phyloP scores from a whole-genome alignment of 1,140 invertebrate genomes.

The Apis dorsata region DNA sequence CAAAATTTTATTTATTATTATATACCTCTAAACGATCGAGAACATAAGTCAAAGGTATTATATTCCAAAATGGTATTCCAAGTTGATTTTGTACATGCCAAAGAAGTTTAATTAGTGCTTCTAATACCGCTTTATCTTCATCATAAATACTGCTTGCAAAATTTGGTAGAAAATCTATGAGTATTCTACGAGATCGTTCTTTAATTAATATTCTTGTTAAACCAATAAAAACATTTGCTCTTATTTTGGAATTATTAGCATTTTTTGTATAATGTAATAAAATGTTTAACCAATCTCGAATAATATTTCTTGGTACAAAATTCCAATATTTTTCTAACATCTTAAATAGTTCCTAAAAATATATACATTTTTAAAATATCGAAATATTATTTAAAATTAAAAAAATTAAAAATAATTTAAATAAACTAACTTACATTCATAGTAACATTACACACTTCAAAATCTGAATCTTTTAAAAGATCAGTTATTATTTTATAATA shows the following conservation, averaged over 20 bases:
- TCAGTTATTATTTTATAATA: constrained; percentile 52
- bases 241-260: constrained; percentile 48
- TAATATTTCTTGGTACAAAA: constrained; percentile 32
- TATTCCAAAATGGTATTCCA: constrained; percentile 50
- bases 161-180: constrained; percentile 38
- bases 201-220: constrained; percentile 53
- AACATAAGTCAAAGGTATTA: constrained; percentile 50
- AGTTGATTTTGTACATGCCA: constrained; percentile 39
- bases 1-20: background rate
- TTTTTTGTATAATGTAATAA: constrained; percentile 35
- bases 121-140: constrained; percentile 39
- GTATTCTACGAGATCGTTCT: constrained; percentile 18
- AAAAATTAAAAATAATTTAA: background rate
- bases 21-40: constrained; percentile 60
- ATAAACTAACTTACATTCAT: constrained; percentile 56
- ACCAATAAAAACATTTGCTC: constrained; percentile 47
- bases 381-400: too few species aligned
- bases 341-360: constrained; percentile 47
- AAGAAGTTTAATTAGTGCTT: constrained; percentile 56
- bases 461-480: constrained; percentile 54
- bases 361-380: background rate
- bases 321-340: constrained; percentile 59
- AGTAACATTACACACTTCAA: constrained; percentile 54
- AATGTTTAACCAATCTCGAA: constrained; percentile 53
- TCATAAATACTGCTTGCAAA: constrained; percentile 51